Conservation (phyloP, 2,888 invertebrate species). For the Leucozona laternaria region DNA sequence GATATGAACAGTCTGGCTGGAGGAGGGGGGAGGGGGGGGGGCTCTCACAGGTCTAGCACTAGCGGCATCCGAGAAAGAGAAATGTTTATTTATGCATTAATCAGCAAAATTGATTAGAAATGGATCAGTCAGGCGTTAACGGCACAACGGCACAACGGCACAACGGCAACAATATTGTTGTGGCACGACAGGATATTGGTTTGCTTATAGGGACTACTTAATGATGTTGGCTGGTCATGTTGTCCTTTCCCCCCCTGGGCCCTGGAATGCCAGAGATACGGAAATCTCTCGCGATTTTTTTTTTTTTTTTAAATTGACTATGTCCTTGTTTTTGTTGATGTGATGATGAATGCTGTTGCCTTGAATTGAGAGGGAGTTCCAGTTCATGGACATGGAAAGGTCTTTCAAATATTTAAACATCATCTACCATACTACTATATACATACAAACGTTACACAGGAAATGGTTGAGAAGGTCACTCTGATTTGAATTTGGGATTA, state of each 20-base stretch:
- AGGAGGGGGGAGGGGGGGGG: too few relatives aligned
- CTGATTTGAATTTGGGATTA: constrained; percentile 45
- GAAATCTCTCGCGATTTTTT: constrained; percentile 24
- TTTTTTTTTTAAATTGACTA: background rate
- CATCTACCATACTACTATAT: too few relatives aligned
- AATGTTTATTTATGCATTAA: constrained; percentile 75
- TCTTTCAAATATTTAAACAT: constrained; percentile 56
- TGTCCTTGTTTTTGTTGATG: background rate
- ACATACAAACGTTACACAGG: too few relatives aligned
- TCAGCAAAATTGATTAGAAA: constrained; percentile 74
- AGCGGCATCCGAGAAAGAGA: background rate
- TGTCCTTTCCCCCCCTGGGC: constrained; percentile 1
- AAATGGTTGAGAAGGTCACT: constrained; percentile 28
- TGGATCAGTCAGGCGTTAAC: constrained; percentile 59
- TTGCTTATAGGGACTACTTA: constrained; percentile 16
- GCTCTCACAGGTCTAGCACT: background rate
- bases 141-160: too few relatives aligned
- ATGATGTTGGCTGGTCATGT: constrained; percentile 36
- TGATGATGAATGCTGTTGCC: background rate
- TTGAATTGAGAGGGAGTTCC: background rate
- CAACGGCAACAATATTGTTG: constrained; percentile 36
- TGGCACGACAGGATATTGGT: constrained; percentile 21
- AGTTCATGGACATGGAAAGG: background rate
- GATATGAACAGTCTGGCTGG: background rate
- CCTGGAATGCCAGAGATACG: background rate